Evolutionary conservation across 2,113 vertebrate species (phyloP).

Genomic region (Notarius lentiginosus): DNA sequence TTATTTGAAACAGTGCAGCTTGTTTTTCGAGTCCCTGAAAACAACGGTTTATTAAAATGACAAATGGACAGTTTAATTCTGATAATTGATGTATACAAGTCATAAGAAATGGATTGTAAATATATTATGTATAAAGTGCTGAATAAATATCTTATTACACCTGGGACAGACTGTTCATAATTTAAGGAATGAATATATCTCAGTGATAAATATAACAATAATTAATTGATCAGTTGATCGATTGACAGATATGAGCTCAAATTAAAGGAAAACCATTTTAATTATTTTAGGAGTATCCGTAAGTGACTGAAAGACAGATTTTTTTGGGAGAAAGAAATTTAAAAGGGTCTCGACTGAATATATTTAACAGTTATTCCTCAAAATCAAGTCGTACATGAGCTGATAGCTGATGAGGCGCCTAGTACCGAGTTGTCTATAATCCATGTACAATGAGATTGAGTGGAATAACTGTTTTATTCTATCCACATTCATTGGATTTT

Average conservation of each 20-base stretch:
- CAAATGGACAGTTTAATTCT: neutral
- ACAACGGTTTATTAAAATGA: neutral
- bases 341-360: no score
- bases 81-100: constrained; percentile 6
- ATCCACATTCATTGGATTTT: no score
- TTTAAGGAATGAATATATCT: neutral
- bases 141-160: constrained; percentile 44
- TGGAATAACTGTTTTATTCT: no score
- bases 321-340: neutral
- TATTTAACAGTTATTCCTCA: no score
- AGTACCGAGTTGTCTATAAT: no score
- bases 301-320: neutral
- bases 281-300: neutral
- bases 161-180: neutral
- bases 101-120: constrained; percentile 26
- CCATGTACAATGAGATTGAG: no score
- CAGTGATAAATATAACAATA: neutral
- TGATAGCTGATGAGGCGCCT: no score
- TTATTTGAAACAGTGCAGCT: neutral
- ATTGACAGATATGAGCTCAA: neutral
- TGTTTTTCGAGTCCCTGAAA: neutral
- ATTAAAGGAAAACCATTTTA: neutral
- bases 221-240: neutral
- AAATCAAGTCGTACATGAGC: no score
- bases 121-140: constrained; percentile 50